Conservation (phyloP, 2,888 invertebrate genomes). For the Pyrochroa serraticornis region DNA sequence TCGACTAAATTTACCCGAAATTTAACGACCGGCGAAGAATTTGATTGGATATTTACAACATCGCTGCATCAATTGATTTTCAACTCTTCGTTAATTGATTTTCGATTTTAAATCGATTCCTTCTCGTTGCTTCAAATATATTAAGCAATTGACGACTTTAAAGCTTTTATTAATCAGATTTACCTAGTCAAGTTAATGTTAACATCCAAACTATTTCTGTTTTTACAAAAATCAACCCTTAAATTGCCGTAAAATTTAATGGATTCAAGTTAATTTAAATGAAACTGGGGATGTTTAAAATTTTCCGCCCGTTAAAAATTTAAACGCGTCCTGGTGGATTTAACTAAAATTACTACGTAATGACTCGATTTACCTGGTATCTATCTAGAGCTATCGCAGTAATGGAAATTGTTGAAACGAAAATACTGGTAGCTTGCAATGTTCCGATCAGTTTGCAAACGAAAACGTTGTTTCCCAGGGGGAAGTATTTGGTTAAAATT, state of each 20-base stretch:
- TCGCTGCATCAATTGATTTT: too few relatives aligned
- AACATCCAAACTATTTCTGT: too few relatives aligned
- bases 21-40: too few relatives aligned
- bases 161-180: too few relatives aligned
- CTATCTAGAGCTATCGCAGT: conserved; percentile 88
- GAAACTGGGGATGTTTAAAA: background rate
- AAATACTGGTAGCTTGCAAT: conserved; percentile 88
- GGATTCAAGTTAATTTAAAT: background rate
- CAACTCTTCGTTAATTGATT: too few relatives aligned
- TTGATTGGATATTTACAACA: too few relatives aligned
- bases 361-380: conserved; percentile 68
- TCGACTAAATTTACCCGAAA: too few relatives aligned
- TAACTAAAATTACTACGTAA: conserved; percentile 1
- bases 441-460: conserved; percentile 86
- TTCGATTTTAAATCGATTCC: too few relatives aligned
- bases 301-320: background rate
- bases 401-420: conserved; percentile 92
- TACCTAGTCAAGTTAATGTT: too few relatives aligned
- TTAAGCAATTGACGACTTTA: too few relatives aligned
- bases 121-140: too few relatives aligned
- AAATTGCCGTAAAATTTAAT: conserved; percentile 1
- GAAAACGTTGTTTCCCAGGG: conserved; percentile 76
- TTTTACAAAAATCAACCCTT: too few relatives aligned
- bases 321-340: background rate
- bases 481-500: conserved; percentile 85